Base-by-base conservation (phyloP, 2,888 invertebrate genomes). In the Dyspetes luteomarginatus region DNA sequence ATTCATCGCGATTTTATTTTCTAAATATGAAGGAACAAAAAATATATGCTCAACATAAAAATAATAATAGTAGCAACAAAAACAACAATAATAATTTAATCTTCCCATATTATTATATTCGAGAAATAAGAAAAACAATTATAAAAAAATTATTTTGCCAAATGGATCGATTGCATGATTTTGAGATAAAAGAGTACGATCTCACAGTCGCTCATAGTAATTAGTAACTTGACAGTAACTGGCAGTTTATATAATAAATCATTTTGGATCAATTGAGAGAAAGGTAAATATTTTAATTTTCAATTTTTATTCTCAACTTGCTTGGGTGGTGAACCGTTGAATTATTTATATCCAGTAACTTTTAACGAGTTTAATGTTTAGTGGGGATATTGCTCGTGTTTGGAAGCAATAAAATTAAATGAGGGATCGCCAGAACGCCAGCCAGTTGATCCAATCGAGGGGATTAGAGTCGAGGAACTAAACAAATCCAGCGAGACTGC, bases 331-430 rank as follows among this genome's bases (percentile, higher is more conserved):
- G 9, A 12, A n/a, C n/a, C n/a, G n/a, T n/a, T n/a, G n/a, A n/a
- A n/a, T n/a, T n/a, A 36, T 36, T 12, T 12, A 7, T 12, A 12
- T 17, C 19, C 36, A 36, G 52, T 19, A 19, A 9, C 22, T 12
- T 36, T 36, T 3, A 52, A n/a, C 4, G 5, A 3, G 36, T 5
- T 30, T 22, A 4, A 28, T 58, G 19, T n/a, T n/a, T n/a, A n/a
- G 69, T 58, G 69, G 45, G 69, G 15, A 58, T n/a, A n/a, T n/a
- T n/a, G n/a, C n/a, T n/a, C n/a, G 30, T 45, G 58, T 45, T 30
- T 71, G 69, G 69, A 65, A 75, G 69, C 52, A 75, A 65, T 58
- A 58, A 71, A 36, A 64, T 58, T 36, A 64, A n/a, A 64, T 60
- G 60, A 71, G 72, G 9, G 12, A 72, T 9, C 30, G 58, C 24